These are phyloP conservation scores for Patagioenas fasciata DNA, from an alignment of 2,113 vertebrate genomes.

Conservation along the genomic window DNA sequence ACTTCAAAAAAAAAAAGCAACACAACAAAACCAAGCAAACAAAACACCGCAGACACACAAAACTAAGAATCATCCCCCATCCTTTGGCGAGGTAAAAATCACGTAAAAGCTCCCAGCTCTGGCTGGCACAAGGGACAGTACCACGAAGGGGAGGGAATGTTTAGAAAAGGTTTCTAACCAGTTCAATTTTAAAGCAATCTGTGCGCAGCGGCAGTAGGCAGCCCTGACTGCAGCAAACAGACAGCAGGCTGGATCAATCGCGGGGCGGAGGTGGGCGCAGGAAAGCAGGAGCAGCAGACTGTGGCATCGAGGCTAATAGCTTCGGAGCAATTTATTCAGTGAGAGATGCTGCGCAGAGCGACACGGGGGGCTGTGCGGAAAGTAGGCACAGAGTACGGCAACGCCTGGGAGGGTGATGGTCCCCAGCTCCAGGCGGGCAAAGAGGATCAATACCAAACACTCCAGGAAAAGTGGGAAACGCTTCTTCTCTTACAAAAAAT, in stretches of 20 bases:
- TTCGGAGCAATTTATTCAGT: constrained; percentile 22
- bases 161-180: constrained; percentile 3
- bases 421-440: neutral
- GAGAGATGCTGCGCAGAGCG: neutral
- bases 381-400: neutral
- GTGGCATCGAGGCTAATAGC: constrained; percentile 43
- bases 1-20: neutral
- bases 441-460: neutral
- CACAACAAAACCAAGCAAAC: neutral
- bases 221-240: constrained; percentile 11
- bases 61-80: neutral
- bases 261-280: constrained; percentile 42
- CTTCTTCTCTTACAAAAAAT: neutral
- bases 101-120: neutral
- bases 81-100: neutral
- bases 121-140: neutral
- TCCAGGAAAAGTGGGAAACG: neutral
- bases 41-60: too few relatives aligned
- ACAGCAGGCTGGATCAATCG: constrained; percentile 27
- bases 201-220: neutral
- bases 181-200: constrained; percentile 24
- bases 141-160: neutral
- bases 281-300: constrained; percentile 56
- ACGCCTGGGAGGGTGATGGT: neutral
- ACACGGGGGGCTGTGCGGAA: neutral